These are phyloP conservation scores for Kryptolebias marmoratus DNA, from an alignment of 2,113 vertebrate species.

Conservation along the genomic window DNA sequence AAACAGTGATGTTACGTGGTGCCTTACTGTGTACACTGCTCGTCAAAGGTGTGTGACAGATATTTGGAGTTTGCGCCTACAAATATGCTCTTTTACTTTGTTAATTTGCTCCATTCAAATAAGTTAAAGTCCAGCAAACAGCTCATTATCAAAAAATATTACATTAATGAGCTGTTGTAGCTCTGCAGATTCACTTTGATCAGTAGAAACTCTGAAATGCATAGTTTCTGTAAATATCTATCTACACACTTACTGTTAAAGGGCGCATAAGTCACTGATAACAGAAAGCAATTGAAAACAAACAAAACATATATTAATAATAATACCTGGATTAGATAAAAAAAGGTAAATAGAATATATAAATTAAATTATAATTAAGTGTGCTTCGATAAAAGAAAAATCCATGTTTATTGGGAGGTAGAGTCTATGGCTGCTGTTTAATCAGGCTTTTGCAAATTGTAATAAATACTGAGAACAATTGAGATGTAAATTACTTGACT, in stretches of 20 bases:
- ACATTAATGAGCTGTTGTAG: neutral
- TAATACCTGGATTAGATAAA: neutral
- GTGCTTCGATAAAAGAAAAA: too few relatives aligned
- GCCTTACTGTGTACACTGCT: neutral
- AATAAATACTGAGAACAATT: too few relatives aligned
- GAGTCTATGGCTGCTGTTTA: neutral
- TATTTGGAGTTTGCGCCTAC: conserved; percentile 2
- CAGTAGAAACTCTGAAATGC: conserved; percentile 2
- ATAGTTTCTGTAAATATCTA: neutral
- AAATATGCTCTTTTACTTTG: conserved; percentile 8
- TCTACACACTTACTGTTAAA: neutral
- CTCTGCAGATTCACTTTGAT: conserved; percentile 17
- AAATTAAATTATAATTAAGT: too few relatives aligned
- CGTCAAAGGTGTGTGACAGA: conserved; percentile 7
- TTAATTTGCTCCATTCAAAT: conserved; percentile 12
- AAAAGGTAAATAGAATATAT: neutral
- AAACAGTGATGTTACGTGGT: neutral
- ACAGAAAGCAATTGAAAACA: neutral
- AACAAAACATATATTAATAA: neutral
- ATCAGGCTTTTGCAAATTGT: too few relatives aligned
- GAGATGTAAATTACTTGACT: too few relatives aligned
- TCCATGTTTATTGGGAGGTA: too few relatives aligned
- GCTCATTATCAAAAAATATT: neutral
- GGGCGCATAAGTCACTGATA: neutral
- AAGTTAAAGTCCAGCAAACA: conserved; percentile 5